These are phyloP conservation scores for Erinaceus europaeus DNA, from an alignment of 2,113 vertebrate genomes.

Conservation along the genomic window DNA sequence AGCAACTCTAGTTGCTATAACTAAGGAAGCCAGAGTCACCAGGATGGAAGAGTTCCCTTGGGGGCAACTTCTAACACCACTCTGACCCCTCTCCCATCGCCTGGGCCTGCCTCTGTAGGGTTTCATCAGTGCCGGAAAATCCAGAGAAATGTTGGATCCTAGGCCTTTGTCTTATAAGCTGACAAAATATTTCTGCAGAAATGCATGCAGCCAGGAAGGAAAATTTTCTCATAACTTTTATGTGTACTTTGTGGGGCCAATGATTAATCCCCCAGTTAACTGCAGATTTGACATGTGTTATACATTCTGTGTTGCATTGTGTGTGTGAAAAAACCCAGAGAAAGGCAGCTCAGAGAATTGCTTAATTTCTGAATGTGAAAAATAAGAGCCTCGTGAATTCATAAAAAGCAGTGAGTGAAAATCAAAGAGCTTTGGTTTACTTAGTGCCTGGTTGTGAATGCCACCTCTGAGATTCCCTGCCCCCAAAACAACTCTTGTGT, in stretches of 20 bases:
- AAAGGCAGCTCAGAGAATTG: not conserved
- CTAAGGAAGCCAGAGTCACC: not conserved
- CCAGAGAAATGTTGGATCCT: not conserved
- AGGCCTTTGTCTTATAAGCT: not conserved
- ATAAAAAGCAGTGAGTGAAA: not conserved
- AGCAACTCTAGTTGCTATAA: not conserved
- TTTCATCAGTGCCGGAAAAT: not conserved
- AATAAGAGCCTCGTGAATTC: not conserved
- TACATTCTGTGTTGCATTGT: not conserved
- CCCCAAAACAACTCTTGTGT: not conserved
- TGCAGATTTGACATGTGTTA: not conserved
- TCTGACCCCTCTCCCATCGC: not conserved
- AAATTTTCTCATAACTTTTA: conserved; percentile 12
- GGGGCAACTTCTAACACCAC: not conserved
- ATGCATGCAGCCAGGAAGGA: not conserved
- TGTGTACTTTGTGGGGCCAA: not conserved
- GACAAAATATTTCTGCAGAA: not conserved
- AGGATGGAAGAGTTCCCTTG: not conserved
- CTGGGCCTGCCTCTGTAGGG: not conserved
- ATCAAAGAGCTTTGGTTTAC: not conserved
- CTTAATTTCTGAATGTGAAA: conserved; percentile 32
- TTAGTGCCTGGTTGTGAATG: not conserved
- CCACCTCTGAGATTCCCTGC: not conserved
- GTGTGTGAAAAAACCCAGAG: not conserved
- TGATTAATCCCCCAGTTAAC: not conserved